Conservation (phyloP, 2,113 vertebrate genomes). For the Takifugu bimaculatus region DNA sequence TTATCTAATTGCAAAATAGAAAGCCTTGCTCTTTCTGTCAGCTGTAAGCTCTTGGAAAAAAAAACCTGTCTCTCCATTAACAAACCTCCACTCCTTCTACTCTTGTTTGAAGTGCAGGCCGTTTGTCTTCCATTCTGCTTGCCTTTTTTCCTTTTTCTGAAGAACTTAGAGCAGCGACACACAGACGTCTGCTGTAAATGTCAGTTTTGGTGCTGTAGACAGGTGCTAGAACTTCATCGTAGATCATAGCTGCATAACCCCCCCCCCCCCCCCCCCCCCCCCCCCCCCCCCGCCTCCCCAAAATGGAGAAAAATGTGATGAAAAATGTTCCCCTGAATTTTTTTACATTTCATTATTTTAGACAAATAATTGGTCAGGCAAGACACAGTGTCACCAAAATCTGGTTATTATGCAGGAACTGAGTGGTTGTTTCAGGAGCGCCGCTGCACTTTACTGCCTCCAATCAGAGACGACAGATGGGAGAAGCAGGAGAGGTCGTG, state of each 20-base stretch:
- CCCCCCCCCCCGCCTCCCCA: not conserved
- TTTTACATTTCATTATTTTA: no score
- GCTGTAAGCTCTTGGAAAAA: slow-evolving; percentile 12
- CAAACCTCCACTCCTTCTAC: not conserved
- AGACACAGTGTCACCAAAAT: not conserved
- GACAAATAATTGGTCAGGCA: no score
- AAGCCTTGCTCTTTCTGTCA: not conserved
- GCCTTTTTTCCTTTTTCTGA: not conserved
- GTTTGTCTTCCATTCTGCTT: slow-evolving; percentile 6
- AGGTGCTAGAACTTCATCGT: no score
- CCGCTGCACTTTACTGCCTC: slow-evolving; percentile 13
- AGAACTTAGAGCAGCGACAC: not conserved
- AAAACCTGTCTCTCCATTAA: slow-evolving; percentile 13
- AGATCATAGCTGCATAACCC: slow-evolving; percentile 5
- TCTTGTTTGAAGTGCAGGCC: slow-evolving; percentile 6
- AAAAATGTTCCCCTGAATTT: not conserved
- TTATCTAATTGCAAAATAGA: slow-evolving; percentile 11
- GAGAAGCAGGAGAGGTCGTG: slow-evolving; percentile 9
- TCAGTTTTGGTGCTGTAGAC: no score
- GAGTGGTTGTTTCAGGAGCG: slow-evolving; percentile 9
- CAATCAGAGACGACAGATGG: slow-evolving; percentile 30
- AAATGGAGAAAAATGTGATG: not conserved
- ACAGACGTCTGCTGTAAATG: no score
- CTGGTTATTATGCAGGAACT: slow-evolving; percentile 36
- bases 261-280: not conserved